Evolutionary conservation across 2,888 invertebrate species (phyloP).

Genomic region (Phortica magna): DNA sequence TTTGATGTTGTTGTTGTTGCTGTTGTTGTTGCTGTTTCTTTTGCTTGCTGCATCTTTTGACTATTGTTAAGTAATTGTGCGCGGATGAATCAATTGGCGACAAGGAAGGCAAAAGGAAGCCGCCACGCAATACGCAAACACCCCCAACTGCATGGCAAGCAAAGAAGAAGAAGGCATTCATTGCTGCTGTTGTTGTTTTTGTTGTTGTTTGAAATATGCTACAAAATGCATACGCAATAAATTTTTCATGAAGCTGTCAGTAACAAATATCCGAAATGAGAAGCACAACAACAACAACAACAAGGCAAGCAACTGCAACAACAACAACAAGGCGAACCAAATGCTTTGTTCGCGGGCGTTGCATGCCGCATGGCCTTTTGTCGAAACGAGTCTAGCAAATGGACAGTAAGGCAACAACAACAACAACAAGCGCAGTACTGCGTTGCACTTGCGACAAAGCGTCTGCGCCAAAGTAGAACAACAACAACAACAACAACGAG

Average conservation of each 20-base stretch:
- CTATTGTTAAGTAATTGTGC: slow-evolving; percentile 31
- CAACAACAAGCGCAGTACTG: not conserved
- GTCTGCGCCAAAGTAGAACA: too few species aligned
- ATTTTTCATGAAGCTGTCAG: slow-evolving; percentile 74
- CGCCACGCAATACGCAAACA: slow-evolving; percentile 24
- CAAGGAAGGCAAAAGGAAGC: slow-evolving; percentile 6
- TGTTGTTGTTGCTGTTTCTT: slow-evolving; percentile 14
- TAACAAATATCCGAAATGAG: slow-evolving; percentile 54
- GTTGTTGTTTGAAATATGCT: not conserved
- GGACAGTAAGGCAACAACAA: too few species aligned
- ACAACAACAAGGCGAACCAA: slow-evolving; percentile 1
- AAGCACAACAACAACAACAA: slow-evolving; percentile 34
- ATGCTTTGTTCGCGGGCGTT: slow-evolving; percentile 11
- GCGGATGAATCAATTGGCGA: slow-evolving; percentile 31
- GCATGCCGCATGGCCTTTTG: not conserved
- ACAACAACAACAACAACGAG: too few species aligned
- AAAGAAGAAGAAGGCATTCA: too few species aligned
- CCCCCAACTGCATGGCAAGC: slow-evolving; percentile 59
- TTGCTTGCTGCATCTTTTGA: not conserved
- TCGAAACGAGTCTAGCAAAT: not conserved
- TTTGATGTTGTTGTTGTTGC: slow-evolving; percentile 55
- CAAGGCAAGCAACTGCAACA: not conserved
- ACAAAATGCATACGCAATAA: slow-evolving; percentile 50
- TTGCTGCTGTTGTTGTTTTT: not conserved
- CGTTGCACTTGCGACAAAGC: slow-evolving; percentile 12